Conservation (phyloP, 2,888 invertebrate species). For the Lacanobia oleracea region DNA sequence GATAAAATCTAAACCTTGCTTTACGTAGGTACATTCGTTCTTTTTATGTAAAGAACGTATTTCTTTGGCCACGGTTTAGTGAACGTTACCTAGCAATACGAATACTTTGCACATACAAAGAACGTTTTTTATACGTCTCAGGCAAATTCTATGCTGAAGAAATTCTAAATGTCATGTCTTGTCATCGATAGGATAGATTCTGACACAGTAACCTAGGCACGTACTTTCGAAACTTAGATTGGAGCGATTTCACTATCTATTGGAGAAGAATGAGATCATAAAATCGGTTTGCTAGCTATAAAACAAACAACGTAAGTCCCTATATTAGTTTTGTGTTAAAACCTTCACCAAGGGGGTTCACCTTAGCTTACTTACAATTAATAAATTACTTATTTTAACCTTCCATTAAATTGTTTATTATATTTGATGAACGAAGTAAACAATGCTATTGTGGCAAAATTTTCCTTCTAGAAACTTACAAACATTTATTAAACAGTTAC, state of each 20-base stretch:
- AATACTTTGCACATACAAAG: slow-evolving; percentile 17
- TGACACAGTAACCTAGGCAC: slow-evolving; percentile 43
- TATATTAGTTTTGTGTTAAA: no score
- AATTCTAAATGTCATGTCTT: slow-evolving; percentile 30
- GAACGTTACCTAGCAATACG: slow-evolving; percentile 31
- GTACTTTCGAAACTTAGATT: slow-evolving; percentile 51
- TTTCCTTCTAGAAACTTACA: slow-evolving; percentile 14
- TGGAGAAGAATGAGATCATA: slow-evolving; percentile 30
- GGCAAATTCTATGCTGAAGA: slow-evolving; percentile 8
- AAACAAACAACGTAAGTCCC: background rate
- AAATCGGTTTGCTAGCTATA: background rate
- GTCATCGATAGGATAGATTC: slow-evolving; percentile 28
- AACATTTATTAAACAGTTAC: slow-evolving; percentile 6
- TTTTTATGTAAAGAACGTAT: slow-evolving; percentile 18
- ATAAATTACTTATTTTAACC: background rate
- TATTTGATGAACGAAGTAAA: background rate
- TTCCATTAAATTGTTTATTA: background rate
- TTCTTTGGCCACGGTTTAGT: slow-evolving; percentile 15
- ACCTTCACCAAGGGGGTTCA: no score
- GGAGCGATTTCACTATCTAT: slow-evolving; percentile 43
- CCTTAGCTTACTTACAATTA: no score
- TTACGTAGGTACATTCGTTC: slow-evolving; percentile 10
- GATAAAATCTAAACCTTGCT: slow-evolving; percentile 30
- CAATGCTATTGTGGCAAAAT: slow-evolving; percentile 12
- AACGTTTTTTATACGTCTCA: slow-evolving; percentile 21